These are phyloP conservation scores for Cinclus cinclus DNA, from an alignment of 2,113 vertebrate genomes.

Conservation along the genomic window DNA sequence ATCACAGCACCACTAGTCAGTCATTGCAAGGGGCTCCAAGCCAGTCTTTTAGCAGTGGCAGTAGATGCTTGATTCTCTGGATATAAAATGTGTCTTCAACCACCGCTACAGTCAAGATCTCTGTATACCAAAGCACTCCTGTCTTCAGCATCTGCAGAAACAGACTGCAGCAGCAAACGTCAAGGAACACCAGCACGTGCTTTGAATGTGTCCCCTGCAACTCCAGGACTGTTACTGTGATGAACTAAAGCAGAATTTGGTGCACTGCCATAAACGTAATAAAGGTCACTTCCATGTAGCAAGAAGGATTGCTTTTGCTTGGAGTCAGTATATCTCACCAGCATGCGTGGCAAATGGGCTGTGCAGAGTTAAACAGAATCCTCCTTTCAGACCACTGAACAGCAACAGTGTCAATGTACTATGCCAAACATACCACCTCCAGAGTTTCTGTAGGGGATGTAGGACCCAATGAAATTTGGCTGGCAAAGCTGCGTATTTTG, in stretches of 20 bases:
- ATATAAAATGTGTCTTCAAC: neutral
- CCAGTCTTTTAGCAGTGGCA: neutral
- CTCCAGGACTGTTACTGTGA: neutral
- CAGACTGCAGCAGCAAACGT: neutral
- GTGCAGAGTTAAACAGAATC: neutral
- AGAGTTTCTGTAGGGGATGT: neutral
- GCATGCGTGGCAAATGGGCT: neutral
- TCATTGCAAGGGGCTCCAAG: neutral
- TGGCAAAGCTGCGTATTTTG: neutral
- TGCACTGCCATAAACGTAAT: neutral
- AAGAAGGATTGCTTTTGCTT: neutral
- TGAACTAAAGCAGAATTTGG: slow-evolving; percentile 23
- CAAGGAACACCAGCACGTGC: neutral
- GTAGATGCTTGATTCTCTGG: neutral
- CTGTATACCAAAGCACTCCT: neutral
- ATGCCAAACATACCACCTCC: neutral
- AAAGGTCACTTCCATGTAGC: slow-evolving; percentile 5
- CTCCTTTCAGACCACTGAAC: slow-evolving; percentile 27
- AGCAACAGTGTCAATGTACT: neutral
- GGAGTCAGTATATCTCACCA: neutral
- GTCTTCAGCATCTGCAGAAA: neutral
- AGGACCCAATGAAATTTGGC: neutral
- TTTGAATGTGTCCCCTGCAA: neutral
- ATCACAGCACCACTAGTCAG: neutral
- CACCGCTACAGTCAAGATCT: neutral